Conservation (phyloP, 1,140 invertebrate genomes). For the Drosophila azteca region DNA sequence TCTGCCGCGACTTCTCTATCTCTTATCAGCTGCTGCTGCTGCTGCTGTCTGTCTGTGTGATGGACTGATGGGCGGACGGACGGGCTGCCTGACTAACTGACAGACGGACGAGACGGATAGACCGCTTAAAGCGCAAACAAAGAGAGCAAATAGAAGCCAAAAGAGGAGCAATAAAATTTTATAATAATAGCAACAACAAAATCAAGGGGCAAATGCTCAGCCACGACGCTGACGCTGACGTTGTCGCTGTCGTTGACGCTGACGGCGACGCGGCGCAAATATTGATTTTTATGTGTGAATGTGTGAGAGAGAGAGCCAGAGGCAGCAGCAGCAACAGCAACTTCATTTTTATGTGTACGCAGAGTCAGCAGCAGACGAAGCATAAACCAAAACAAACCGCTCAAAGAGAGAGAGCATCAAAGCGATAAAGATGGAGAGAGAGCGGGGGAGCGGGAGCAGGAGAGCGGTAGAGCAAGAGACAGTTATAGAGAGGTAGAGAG, state of each 20-base stretch:
- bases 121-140: constrained; percentile 51
- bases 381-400: constrained; percentile 50
- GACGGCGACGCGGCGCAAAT: constrained; percentile 71
- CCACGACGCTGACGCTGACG: constrained; percentile 42
- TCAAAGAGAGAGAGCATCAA: constrained; percentile 53
- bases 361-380: constrained; percentile 38
- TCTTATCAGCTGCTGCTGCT: constrained; percentile 30
- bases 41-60: constrained; percentile 5
- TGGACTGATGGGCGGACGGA: constrained; percentile 10
- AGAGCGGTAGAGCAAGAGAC: constrained; percentile 3
- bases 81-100: constrained; percentile 3
- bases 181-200: constrained; percentile 23
- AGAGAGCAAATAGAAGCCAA: constrained; percentile 44
- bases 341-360: constrained; percentile 59
- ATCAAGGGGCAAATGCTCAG: constrained; percentile 6
- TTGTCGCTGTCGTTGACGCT: constrained; percentile 48
- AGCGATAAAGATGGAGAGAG: constrained; percentile 46
- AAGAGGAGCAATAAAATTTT: constrained; percentile 16
- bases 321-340: constrained; percentile 41
- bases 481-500: background rate
- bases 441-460: constrained; percentile 45
- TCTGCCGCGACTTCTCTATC: too few species aligned
- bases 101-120: background rate
- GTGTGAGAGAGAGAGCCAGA: constrained; percentile 19
- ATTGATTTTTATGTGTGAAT: constrained; percentile 71